These are phyloP conservation scores for Drosophila carrolli DNA, from an alignment of 1,140 invertebrate species.

Conservation along the genomic window DNA sequence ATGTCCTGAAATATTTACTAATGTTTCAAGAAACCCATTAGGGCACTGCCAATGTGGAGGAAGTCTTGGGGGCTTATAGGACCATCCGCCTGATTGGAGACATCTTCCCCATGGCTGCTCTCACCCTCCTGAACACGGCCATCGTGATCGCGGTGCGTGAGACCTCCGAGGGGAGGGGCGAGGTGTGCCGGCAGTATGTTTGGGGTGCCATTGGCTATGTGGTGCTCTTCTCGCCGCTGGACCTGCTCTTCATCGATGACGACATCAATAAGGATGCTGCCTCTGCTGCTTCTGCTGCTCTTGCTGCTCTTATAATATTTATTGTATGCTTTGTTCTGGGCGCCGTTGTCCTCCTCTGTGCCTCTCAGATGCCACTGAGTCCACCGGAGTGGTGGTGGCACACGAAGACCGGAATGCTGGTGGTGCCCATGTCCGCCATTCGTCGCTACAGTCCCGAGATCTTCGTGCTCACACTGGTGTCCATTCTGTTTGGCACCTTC, in stretches of 20 bases:
- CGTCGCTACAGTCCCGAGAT: conserved; percentile 90
- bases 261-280: conserved; percentile 44
- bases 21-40: not conserved
- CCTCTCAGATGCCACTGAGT: conserved; percentile 88
- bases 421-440: conserved; percentile 90
- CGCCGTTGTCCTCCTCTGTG: conserved; percentile 67
- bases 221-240: conserved; percentile 89
- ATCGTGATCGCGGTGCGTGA: conserved; percentile 92
- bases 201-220: conserved; percentile 91
- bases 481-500: conserved; percentile 89
- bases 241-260: conserved; percentile 84
- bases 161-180: conserved; percentile 91
- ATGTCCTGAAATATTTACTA: not conserved
- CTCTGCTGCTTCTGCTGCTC: conserved; percentile 36
- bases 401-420: conserved; percentile 90
- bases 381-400: conserved; percentile 94
- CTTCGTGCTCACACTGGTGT: conserved; percentile 88
- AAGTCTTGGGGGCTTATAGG: conserved; percentile 90
- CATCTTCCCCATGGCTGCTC: conserved; percentile 90
- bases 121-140: conserved; percentile 90
- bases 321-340: conserved; percentile 86
- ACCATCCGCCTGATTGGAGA: conserved; percentile 89
- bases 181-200: conserved; percentile 92
- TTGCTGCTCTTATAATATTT: conserved; percentile 86
- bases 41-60: conserved; percentile 86